These are phyloP conservation scores for Calliopsis andreniformis DNA, from an alignment of 1,140 invertebrate species.

Conservation along the genomic window DNA sequence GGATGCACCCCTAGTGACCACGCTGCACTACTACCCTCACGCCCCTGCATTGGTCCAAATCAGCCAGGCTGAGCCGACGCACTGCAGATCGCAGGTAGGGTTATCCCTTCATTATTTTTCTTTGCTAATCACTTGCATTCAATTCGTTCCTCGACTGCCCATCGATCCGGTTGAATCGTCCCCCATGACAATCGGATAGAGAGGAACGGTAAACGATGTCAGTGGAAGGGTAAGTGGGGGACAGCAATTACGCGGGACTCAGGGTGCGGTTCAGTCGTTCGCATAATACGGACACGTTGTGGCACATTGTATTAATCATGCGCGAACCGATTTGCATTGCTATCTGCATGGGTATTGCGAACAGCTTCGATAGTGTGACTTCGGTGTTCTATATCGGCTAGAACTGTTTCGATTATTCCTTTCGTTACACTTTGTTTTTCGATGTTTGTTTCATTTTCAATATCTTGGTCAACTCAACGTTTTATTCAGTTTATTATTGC, in stretches of 20 bases:
- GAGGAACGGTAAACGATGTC: conserved; percentile 1
- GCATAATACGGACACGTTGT: conserved; percentile 65
- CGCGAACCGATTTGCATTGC: conserved; percentile 63
- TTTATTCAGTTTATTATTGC: too few relatives aligned
- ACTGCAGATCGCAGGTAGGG: conserved; percentile 78
- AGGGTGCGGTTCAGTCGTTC: conserved; percentile 56
- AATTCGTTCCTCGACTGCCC: too few relatives aligned
- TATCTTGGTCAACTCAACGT: neutral
- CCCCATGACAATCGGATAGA: neutral
- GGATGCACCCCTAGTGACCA: conserved; percentile 75
- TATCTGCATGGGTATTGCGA: conserved; percentile 66
- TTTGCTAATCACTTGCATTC: too few relatives aligned
- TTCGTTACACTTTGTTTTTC: neutral
- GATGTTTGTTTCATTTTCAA: neutral
- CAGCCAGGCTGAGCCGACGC: conserved; percentile 79
- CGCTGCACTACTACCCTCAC: conserved; percentile 78
- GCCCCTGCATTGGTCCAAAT: conserved; percentile 79
- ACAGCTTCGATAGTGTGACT: conserved; percentile 30
- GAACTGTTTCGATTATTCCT: too few relatives aligned
- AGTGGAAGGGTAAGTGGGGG: neutral
- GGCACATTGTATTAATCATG: conserved; percentile 67
- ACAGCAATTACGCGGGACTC: conserved; percentile 56
- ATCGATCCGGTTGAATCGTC: neutral
- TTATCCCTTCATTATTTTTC: neutral
- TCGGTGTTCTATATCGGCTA: conserved; percentile 12